Percentiles rank a stretch among this genome's conserved stretches.
Evolutionary conservation across 2,797 vertebrate species (phyloP).

Genomic region (Salarias fasciatus): DNA sequence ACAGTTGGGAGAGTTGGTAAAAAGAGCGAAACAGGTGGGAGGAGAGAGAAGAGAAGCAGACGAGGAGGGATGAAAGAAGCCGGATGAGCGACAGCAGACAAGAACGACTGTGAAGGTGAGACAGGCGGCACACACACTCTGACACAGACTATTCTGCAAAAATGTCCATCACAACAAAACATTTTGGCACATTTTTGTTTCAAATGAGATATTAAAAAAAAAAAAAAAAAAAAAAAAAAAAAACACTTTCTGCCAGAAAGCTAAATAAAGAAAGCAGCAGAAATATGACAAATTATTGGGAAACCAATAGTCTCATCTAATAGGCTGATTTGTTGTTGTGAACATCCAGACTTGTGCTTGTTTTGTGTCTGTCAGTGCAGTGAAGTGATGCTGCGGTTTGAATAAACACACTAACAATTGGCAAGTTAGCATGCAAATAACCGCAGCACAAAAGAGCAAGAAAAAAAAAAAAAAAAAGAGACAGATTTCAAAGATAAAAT

Average conservation of each 20-base stretch:
- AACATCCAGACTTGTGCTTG: constrained; percentile 9
- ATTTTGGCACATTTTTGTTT: constrained; percentile 13
- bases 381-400: constrained; percentile 8
- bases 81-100: constrained; percentile 57
- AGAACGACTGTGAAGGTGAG: constrained; percentile 39
- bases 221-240: not conserved
- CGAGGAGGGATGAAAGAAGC: constrained; percentile 55
- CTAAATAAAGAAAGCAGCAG: constrained; percentile 14
- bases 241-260: not conserved
- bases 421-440: constrained; percentile 19
- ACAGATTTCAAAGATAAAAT: constrained; percentile 30
- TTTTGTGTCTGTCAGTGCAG: not conserved
- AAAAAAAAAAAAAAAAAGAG: constrained; percentile 1
- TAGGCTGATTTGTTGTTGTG: constrained; percentile 17
- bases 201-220: constrained; percentile 16
- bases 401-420: constrained; percentile 31
- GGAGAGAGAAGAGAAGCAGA: constrained; percentile 67
- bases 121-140: constrained; percentile 22
- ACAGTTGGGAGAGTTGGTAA: constrained; percentile 68
- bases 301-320: too few species aligned
- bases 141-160: constrained; percentile 26
- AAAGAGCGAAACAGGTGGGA: constrained; percentile 75
- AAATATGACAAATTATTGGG: constrained; percentile 14
- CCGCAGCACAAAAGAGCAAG: too few species aligned
- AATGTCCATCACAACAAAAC: constrained; percentile 33